Conservation (phyloP, 2,113 vertebrate species). For the Bubo scandiacus region DNA sequence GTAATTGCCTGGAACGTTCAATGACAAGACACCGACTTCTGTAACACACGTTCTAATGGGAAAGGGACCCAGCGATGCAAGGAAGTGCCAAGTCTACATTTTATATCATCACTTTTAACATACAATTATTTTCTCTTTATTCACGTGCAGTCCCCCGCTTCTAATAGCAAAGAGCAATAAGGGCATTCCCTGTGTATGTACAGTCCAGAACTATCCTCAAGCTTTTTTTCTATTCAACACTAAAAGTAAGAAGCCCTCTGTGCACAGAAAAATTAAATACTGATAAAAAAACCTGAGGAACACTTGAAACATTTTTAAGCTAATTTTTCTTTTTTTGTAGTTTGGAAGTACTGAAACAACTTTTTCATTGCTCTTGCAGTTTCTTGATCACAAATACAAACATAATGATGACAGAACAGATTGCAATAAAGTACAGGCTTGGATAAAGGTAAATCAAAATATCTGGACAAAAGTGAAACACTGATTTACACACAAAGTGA, state of each 20-base stretch:
- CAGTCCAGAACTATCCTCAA: not conserved
- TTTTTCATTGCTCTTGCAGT: not conserved
- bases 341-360: not conserved
- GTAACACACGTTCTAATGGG: no score
- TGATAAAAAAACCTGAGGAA: not conserved
- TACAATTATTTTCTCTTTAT: not conserved
- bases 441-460: not conserved
- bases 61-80: rapidly evolving
- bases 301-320: not conserved
- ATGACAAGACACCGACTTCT: rapidly evolving
- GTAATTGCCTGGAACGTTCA: rapidly evolving
- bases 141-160: not conserved
- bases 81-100: not conserved
- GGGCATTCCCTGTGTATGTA: not conserved
- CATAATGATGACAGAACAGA: not conserved
- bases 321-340: not conserved
- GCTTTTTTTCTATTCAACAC: not conserved
- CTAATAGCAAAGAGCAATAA: not conserved
- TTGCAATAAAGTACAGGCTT: not conserved
- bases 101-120: not conserved
- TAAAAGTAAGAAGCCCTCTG: not conserved
- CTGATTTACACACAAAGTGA: not conserved
- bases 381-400: not conserved
- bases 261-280: not conserved
- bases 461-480: not conserved